Base-by-base conservation (phyloP, 2,888 invertebrate genomes). In the Amphipoea oculea region DNA sequence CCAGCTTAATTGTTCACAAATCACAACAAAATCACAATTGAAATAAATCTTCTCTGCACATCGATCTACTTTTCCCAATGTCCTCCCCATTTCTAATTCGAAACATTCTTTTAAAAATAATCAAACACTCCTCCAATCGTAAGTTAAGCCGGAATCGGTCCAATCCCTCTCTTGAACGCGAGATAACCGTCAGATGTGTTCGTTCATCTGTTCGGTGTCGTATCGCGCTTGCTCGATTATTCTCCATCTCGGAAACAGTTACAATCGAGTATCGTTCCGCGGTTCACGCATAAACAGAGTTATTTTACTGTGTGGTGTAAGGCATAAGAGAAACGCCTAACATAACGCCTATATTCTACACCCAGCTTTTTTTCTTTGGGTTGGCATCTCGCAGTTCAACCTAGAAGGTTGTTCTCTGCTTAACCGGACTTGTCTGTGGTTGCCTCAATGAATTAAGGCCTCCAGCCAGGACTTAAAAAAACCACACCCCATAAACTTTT, bases 211-310 rank as follows among this genome's bases (percentile, higher is more conserved):
- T 88, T 93, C 81, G 93, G 84, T 93, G 92, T 96, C 96, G 91
- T 90, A 92, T 96, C 94, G 92, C 96, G 95, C 96, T 92, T 93
- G 92, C 91, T 79, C 91, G 93, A 95, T 94, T 93, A 95, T 95
- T 95, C 93, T 92, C 85, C 90, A 92, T 92, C 92, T 92, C 90
- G 94, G 94, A 94, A 95, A 95, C 94, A 93, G 96, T 96, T 96
- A 96, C 96, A 96, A 94, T 95, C 92, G 93, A 91, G 93, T 94
- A 94, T 94, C 95, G 95, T 89, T 92, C 88, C 90, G 88, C 87
- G 85, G 86, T 84, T 87, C 89, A 86, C 81, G 88, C 89, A 91
- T 95, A 95, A 96, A 96, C 95, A 96, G 88, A 89, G 90, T 89
- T 90, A 90, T 91, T 92, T 91, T 93, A 89, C 85, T 84, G 92